Evolutionary conservation across 2,113 vertebrate species (phyloP).

Genomic region (Alethe diademata): DNA sequence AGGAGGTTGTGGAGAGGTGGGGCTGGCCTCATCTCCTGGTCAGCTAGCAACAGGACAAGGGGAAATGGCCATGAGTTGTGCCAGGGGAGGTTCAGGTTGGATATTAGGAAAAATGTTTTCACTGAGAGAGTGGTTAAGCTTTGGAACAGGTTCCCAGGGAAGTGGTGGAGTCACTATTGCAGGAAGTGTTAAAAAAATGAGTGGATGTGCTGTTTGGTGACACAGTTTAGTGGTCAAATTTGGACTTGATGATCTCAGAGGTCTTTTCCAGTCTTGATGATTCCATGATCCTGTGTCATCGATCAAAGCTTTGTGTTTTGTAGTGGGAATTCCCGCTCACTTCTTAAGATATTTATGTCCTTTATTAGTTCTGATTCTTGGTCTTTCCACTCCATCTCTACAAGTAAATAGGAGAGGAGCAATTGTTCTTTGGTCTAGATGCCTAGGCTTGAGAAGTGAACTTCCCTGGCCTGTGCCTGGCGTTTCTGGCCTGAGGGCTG

Average conservation of each 20-base stretch:
- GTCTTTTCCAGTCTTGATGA: neutral
- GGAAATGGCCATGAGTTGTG: neutral
- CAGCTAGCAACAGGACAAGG: neutral
- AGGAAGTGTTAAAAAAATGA: neutral
- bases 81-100: neutral
- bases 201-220: neutral
- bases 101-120: neutral
- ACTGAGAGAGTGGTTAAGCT: neutral
- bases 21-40: neutral
- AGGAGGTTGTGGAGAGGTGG: fast-evolving
- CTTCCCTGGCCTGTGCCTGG: neutral
- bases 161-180: fast-evolving
- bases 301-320: neutral
- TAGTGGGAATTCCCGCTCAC: neutral
- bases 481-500: neutral
- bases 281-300: neutral
- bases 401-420: neutral
- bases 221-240: neutral
- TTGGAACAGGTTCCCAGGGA: neutral
- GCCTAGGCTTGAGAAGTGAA: neutral
- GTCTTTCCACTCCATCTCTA: neutral
- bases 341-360: neutral
- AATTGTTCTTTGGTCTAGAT: neutral
- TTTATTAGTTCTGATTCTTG: neutral
- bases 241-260: neutral